Evolutionary conservation across 1,140 invertebrate species (phyloP).

Genomic region (Drosophila repletoides): DNA sequence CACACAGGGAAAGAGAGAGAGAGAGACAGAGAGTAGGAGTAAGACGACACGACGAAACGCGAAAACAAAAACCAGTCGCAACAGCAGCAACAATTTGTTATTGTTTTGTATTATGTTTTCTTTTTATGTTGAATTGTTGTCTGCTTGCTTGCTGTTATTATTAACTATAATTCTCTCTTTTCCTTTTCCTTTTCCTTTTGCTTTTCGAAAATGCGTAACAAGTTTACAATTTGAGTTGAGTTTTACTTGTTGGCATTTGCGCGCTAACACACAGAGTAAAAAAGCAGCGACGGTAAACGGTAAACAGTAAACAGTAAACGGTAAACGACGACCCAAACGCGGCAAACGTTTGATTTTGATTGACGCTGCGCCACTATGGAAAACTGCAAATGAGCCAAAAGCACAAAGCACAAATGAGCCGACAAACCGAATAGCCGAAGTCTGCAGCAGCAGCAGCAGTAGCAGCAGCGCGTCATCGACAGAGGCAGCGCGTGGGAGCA

Average conservation of each 20-base stretch:
- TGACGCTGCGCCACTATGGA: slow-evolving; percentile 50
- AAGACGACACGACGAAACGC: neutral
- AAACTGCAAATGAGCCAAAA: slow-evolving; percentile 52
- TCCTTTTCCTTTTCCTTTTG: too few species aligned
- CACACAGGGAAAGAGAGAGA: neutral
- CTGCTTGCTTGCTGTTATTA: neutral
- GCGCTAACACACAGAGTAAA: too few species aligned
- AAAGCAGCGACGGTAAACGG: neutral
- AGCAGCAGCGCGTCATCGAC: too few species aligned
- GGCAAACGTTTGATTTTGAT: slow-evolving; percentile 65
- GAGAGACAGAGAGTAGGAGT: too few species aligned
- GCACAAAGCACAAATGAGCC: slow-evolving; percentile 12
- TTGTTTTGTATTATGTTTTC: slow-evolving; percentile 45
- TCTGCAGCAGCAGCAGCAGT: slow-evolving; percentile 1
- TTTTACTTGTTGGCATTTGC: slow-evolving; percentile 45
- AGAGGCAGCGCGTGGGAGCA: slow-evolving; percentile 42
- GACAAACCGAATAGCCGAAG: slow-evolving; percentile 26
- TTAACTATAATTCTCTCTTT: too few species aligned
- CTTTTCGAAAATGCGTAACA: slow-evolving; percentile 41
- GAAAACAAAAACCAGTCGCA: slow-evolving; percentile 15
- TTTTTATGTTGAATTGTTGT: neutral
- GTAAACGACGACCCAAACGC: slow-evolving; percentile 42
- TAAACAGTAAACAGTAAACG: neutral
- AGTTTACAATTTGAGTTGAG: slow-evolving; percentile 16
- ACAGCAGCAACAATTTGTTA: slow-evolving; percentile 52